Evolutionary conservation across 2,888 invertebrate genomes (phyloP).

Genomic region (Cryptus viduatorius): DNA sequence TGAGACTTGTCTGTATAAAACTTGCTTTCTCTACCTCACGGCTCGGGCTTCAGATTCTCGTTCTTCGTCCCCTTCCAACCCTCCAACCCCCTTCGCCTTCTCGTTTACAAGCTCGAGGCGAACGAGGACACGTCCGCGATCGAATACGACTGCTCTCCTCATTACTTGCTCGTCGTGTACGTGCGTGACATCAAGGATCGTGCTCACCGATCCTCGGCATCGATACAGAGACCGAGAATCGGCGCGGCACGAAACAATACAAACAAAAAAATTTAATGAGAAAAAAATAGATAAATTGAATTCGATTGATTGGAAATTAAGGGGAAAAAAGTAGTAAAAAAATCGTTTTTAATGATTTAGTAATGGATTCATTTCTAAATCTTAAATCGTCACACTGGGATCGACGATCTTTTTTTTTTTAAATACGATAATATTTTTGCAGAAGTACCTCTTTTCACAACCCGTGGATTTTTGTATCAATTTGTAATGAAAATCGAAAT

Average conservation of each 20-base stretch:
- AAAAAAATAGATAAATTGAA: background rate
- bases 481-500: too few species aligned
- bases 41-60: conserved; percentile 7
- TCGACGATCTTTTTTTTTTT: too few species aligned
- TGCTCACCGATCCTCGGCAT: conserved; percentile 6
- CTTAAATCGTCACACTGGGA: too few species aligned
- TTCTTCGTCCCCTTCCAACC: too few species aligned
- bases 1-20: conserved; percentile 8
- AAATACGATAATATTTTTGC: too few species aligned
- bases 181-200: conserved; percentile 38
- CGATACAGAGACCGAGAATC: background rate
- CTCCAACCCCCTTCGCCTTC: background rate
- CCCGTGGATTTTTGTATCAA: too few species aligned
- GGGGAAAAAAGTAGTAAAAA: background rate
- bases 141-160: conserved; percentile 39
- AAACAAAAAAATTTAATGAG: conserved; percentile 6
- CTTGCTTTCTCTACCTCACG: conserved; percentile 30
- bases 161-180: conserved; percentile 40
- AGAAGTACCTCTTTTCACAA: too few species aligned
- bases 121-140: conserved; percentile 39
- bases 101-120: conserved; percentile 10
- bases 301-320: conserved; percentile 4
- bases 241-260: background rate
- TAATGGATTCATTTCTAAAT: too few species aligned
- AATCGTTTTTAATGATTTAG: too few species aligned